Base-by-base conservation (phyloP, 2,888 invertebrate species). In the Drosophila subquinaria region DNA sequence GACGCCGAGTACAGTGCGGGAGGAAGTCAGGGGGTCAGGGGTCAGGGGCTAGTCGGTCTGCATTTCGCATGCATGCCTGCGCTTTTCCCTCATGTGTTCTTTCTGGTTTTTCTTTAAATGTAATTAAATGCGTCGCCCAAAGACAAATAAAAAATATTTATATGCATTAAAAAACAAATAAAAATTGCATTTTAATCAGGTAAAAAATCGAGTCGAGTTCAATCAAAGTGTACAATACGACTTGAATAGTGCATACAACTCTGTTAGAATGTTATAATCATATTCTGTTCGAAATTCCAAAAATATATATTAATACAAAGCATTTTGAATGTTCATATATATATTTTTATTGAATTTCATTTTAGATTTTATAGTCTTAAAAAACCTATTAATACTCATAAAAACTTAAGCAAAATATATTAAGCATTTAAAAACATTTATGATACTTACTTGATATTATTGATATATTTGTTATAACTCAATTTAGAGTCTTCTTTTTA, bases 41-140 rank as follows among this genome's bases (percentile, higher is more conserved):
- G 17, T 4, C 5, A 10, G 53, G 30, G 51, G 30, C 51, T 43
- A 33, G 60, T n/a, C 62, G 36, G 62, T 51, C 57, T 61, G 71
- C 73, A 74, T 82, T 86, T 65, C 36, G 63, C 81, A 82, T 86
- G 88, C 86, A 80, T 85, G 83, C 69, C 57, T 86, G 69, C 72
- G 42, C 35, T 43, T 51, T 23, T 45, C 17, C 55, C 20, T 11
- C 5, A 42, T 59, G 36, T 59, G 59, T 47, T 38, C 17, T 8
- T 17, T 47, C 9, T 40, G 63, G 6, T 55, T 56, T 62, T 68
- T 53, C 61, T 76, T 76, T 47, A 67, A 73, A 79, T 82, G 69
- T 73, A 79, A 79, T 77, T 79, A 77, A 77, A 77, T 65, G 70
- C 76, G 56, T 65, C 59, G 70, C 56, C 11, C 38, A 65, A 75